Evolutionary conservation across 2,113 vertebrate genomes (phyloP), one percentile per base, ranked within the genome.

Genomic region (Tragulus kanchil): DNA sequence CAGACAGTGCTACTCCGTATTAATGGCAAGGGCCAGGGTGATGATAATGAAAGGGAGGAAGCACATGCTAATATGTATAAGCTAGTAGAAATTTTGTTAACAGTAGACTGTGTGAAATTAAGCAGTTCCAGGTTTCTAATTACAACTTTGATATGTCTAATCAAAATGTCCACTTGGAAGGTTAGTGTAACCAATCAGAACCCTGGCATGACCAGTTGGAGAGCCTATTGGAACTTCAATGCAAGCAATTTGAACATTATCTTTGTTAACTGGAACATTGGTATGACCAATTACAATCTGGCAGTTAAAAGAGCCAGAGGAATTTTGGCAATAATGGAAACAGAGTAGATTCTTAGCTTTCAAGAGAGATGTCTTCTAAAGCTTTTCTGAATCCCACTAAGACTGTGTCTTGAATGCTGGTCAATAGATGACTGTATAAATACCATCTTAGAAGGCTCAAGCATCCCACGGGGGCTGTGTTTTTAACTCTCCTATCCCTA

Each of bases 271-370:
- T 82, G 23, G 42, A 94, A 77, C 90, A 61, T 45, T 87, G 67
- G 83, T 71, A 67, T 88, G 92, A 87, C 86, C 81, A 91, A 1
- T 86, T 58, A 91, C 42, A 93, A 54, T 58, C 50, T 73, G 23
- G 71, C 54, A 88, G 48, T 69, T 88, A 87, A 93, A 93, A 69
- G 3, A 61, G 62, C 69, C 61, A 81, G 59, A 87, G 85, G 31
- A 61, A 45, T 84, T 92, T 90, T 62, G 78, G 36, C 73, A 71
- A 19, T 69, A 77, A 21, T 3, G 6, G 67, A n/a, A 86, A 15
- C n/a, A 73, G 73, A 97, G 14, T 26, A 85, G 65, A 92, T n/a
- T 59, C 52, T 78, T 77, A 81, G 64, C 54, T 93, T 96, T 89
- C 45, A 69, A 65, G 85, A 62, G 52, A 79, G 90, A 93, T 8